Evolutionary conservation across 2,113 vertebrate species (phyloP), one percentile per base, ranked within the genome.

Genomic region (Tauraco erythrolophus): DNA sequence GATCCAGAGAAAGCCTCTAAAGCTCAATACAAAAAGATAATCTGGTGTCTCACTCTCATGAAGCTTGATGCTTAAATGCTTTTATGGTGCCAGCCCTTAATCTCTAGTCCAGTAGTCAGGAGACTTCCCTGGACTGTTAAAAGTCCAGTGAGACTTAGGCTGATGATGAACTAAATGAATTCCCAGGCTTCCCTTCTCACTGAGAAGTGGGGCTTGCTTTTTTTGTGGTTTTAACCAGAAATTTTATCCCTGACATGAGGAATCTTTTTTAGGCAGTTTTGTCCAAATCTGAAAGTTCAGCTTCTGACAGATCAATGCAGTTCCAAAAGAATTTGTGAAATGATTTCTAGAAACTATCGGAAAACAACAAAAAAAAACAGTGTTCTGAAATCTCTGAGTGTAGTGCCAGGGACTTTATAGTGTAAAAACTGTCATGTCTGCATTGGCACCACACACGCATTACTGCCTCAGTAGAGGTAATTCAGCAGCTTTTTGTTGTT

Each of bases 301-400:
- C 60, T 91, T 94, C 86, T 91, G 89, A 89, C 57, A 89, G 72
- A 91, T 60, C 80, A 91, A 30, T 25, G 21, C 14, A 60, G 83
- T 92, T 94, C 54, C 88, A 94, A 88, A 94, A 91, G 45, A 89
- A 89, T 92, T 92, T 95, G 71, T 92, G 82, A 95, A 94, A 88
- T 28, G 86, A 74, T 89, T 94, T 92, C 89, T 94, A 91, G 83
- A 91, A 92, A 83, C 56, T 30, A 31, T 62, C 71, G 46, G 56
- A 70, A 83, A 94, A 90, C 21, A 74, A 56, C 41, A 41, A 41
- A 41, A 9, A 79, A 62, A 41, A 89, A 3, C 31, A 51, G 14
- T 81, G 54, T 70, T 92, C 83, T 90, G 45, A 94, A 86, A 83
- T 79, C 66, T 65, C 46, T 61, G 41, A 39, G 24, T 24, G n/a